These are phyloP conservation scores for Meda fulgida DNA, from an alignment of 2,797 vertebrate genomes.

Conservation along the genomic window DNA sequence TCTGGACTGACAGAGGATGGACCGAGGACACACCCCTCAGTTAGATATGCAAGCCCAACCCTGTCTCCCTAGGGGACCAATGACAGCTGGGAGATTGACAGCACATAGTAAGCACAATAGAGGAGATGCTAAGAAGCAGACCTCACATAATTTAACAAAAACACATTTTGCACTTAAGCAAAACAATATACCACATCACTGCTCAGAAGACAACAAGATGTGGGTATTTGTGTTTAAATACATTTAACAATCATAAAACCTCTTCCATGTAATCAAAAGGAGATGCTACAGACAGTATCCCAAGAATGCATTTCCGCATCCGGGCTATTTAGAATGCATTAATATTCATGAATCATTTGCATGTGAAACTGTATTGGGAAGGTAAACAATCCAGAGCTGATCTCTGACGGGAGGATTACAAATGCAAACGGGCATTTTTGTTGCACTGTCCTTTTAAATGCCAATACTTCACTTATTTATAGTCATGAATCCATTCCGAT, in stretches of 20 bases:
- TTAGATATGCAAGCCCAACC: slow-evolving; percentile 53
- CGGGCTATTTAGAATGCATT: background rate
- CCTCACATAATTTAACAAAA: background rate
- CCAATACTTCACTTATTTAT: slow-evolving; percentile 23
- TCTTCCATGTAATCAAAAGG: background rate
- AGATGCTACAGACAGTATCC: background rate
- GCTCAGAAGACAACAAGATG: background rate
- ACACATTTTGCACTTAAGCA: background rate
- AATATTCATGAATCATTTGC: slow-evolving; percentile 31
- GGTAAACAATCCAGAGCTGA: slow-evolving; percentile 24
- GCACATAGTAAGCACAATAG: slow-evolving; percentile 70
- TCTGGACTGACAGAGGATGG: slow-evolving; percentile 11
- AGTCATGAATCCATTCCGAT: slow-evolving; percentile 15
- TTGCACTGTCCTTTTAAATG: slow-evolving; percentile 6
- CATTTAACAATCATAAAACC: background rate
- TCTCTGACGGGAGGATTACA: background rate
- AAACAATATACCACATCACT: background rate
- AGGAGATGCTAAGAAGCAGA: slow-evolving; percentile 73
- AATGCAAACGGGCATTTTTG: background rate
- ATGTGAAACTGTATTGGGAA: slow-evolving; percentile 24
- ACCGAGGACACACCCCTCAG: slow-evolving; percentile 16
- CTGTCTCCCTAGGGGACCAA: slow-evolving; percentile 68
- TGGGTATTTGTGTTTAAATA: background rate
- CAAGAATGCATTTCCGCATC: slow-evolving; percentile 23
- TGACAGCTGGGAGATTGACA: slow-evolving; percentile 82